A percentile compares a stretch with the other conserved stretches of the same genome.
Conservation (phyloP, 2,113 vertebrate genomes). For the Zosterops lateralis region DNA sequence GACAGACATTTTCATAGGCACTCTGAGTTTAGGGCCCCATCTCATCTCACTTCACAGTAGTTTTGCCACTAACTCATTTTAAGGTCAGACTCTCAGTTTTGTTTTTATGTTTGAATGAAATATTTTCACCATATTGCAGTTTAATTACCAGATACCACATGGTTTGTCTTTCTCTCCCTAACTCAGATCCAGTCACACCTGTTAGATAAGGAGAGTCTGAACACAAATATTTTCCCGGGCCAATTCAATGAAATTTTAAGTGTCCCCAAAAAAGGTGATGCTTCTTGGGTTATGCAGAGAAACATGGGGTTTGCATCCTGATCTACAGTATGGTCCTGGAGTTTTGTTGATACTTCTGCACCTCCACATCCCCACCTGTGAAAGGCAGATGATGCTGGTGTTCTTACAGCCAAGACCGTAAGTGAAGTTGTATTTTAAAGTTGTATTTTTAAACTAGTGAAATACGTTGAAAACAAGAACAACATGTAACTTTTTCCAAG, state of each 20-base stretch:
- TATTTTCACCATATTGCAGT: neutral
- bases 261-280: neutral
- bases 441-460: neutral
- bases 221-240: neutral
- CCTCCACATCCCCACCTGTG: neutral
- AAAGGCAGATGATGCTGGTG: neutral
- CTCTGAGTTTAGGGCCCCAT: neutral
- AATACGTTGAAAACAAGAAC: neutral
- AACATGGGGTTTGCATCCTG: neutral
- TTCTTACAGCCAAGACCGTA: neutral
- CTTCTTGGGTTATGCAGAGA: neutral
- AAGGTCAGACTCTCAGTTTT: neutral
- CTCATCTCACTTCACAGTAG: neutral
- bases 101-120: neutral
- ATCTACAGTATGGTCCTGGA: neutral
- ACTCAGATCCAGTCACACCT: neutral
- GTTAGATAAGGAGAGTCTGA: neutral
- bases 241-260: neutral
- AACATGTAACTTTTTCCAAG: neutral
- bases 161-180: neutral
- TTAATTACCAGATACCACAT: neutral
- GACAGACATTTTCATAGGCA: neutral
- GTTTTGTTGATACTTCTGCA: neutral
- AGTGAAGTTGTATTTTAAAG: neutral
- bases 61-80: neutral